Percentiles rank a stretch among this genome's conserved stretches.
Evolutionary conservation across 2,113 vertebrate genomes (phyloP).

Genomic region (Drymodes brunneopygia): DNA sequence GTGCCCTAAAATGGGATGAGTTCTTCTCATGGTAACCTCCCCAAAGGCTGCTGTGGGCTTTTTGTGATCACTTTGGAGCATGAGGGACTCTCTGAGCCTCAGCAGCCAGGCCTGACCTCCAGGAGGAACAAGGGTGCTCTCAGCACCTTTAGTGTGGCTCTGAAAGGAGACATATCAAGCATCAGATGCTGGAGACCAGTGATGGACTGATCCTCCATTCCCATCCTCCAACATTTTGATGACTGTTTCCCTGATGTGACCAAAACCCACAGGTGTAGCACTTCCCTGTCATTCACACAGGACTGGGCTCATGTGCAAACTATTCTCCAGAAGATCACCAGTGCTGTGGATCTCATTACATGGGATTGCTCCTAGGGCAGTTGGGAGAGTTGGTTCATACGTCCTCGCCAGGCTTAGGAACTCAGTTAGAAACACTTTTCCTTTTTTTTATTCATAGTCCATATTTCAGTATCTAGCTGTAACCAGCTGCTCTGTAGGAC

Average conservation of each 20-base stretch:
- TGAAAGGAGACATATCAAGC: background rate
- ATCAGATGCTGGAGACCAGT: background rate
- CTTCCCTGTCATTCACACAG: background rate
- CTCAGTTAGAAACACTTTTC: background rate
- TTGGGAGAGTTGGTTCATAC: background rate
- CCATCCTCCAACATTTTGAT: background rate
- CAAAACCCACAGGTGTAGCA: background rate
- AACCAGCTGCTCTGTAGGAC: background rate
- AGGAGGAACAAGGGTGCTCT: background rate
- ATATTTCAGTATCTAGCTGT: background rate
- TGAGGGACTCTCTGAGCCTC: background rate
- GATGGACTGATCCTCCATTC: background rate
- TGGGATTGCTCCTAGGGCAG: background rate
- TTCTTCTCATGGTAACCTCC: background rate
- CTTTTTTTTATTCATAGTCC: background rate
- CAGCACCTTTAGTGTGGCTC: background rate
- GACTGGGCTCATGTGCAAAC: background rate
- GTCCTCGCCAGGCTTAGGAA: background rate
- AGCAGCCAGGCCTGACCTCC: background rate
- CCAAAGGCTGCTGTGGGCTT: background rate
- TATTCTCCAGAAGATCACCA: background rate
- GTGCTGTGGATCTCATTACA: background rate
- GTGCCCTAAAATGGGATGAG: rapidly evolving
- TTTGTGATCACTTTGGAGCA: rapidly evolving
- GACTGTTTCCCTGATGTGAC: background rate